Evolutionary conservation across 2,113 vertebrate species (phyloP).

Genomic region (Oncorhynchus gorbuscha): DNA sequence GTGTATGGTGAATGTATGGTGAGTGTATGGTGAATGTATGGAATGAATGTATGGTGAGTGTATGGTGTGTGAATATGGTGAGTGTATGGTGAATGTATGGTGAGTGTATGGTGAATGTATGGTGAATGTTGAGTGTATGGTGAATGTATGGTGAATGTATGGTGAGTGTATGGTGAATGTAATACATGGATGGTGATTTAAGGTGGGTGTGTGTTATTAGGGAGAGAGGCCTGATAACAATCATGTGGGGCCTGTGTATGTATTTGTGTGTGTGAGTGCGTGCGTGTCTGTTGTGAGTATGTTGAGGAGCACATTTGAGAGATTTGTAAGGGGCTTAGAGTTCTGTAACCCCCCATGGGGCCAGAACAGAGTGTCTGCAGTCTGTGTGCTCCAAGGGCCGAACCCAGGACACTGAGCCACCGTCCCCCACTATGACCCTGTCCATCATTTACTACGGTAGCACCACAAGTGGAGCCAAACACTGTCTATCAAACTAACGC

Average conservation of each 20-base stretch:
- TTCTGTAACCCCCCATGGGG: conserved; percentile 24
- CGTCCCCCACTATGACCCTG: conserved; percentile 48
- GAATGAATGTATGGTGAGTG: neutral
- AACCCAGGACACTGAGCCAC: conserved; percentile 51
- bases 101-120: neutral
- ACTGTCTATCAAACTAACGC: conserved; percentile 41
- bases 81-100: conserved; percentile 31
- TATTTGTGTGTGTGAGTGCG: conserved; percentile 48
- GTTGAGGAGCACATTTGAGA: conserved; percentile 58
- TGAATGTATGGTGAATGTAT: conserved; percentile 8
- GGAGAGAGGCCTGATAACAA: neutral
- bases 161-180: too few relatives aligned
- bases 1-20: conserved; percentile 27
- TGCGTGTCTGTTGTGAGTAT: conserved; percentile 38
- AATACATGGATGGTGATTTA: too few relatives aligned
- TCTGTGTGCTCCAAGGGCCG: conserved; percentile 10
- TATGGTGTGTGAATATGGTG: too few relatives aligned
- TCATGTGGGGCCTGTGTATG: conserved; percentile 46
- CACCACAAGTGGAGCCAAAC: conserved; percentile 25
- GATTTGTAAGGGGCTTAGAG: conserved; percentile 51
- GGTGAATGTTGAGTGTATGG: neutral
- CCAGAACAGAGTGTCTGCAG: conserved; percentile 41
- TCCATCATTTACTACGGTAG: conserved; percentile 46
- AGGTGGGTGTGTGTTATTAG: conserved; percentile 9
- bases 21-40: conserved; percentile 22